phyloP scores from a whole-genome alignment of 2,888 invertebrate species.

The Panopea generosa region DNA sequence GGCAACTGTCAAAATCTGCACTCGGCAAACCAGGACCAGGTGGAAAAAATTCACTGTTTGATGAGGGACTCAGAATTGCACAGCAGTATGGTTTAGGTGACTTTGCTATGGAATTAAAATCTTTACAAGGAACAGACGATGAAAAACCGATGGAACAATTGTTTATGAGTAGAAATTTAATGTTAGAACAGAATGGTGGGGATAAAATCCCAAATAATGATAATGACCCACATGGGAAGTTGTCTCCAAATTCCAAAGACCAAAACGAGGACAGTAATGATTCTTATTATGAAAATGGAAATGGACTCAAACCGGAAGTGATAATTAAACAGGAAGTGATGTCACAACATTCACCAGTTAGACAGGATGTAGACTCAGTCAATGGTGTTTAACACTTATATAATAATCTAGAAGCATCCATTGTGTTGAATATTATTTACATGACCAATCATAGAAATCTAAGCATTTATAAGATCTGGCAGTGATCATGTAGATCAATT shows the following conservation, averaged over 20 bases:
- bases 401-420: too few species aligned
- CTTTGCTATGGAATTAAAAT: constrained; percentile 81
- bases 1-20: constrained; percentile 28
- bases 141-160: constrained; percentile 12
- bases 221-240: not conserved
- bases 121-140: constrained; percentile 63
- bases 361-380: not conserved
- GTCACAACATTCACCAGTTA: not conserved
- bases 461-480: too few species aligned
- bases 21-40: constrained; percentile 8
- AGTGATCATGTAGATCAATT: too few species aligned
- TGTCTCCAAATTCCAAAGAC: constrained; percentile 1
- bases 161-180: too few species aligned
- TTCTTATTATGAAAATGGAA: not conserved
- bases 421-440: too few species aligned
- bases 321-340: not conserved
- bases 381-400: constrained; percentile 1
- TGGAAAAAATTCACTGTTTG: constrained; percentile 81
- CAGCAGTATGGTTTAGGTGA: constrained; percentile 83
- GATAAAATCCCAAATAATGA: too few species aligned
- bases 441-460: too few species aligned
- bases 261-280: not conserved
- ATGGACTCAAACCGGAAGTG: constrained; percentile 1
- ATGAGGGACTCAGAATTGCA: constrained; percentile 86
- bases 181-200: too few species aligned